Evolutionary conservation across 2,113 vertebrate genomes (phyloP).

Genomic region (Calypte anna): DNA sequence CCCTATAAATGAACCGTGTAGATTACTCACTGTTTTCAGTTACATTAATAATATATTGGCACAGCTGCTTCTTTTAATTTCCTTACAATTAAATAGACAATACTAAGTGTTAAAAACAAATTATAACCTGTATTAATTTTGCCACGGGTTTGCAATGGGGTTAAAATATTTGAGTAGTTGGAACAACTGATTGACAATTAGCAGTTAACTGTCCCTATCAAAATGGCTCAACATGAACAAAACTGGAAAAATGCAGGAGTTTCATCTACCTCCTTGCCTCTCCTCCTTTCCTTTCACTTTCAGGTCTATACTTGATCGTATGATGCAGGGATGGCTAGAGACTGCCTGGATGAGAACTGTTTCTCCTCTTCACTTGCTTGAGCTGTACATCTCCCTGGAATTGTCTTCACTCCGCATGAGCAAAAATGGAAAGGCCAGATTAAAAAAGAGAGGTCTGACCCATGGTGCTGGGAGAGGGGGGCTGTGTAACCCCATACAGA

Average conservation of each 20-base stretch:
- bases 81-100: background rate
- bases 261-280: background rate
- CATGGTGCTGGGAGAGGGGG: background rate
- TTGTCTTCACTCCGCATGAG: accelerated
- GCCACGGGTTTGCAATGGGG: background rate
- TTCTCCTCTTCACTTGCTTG: background rate
- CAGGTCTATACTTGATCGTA: background rate
- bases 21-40: conserved; percentile 8
- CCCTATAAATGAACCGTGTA: background rate
- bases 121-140: background rate
- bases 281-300: background rate
- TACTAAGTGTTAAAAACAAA: background rate
- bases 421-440: background rate
- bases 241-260: background rate
- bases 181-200: background rate
- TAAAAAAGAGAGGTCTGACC: background rate
- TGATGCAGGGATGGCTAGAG: background rate
- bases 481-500: background rate
- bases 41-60: background rate
- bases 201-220: background rate
- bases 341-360: background rate
- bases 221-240: background rate
- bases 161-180: background rate
- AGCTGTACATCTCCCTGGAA: background rate
- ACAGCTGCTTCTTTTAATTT: conserved; percentile 7